Conservation (phyloP, 2,113 vertebrate genomes). For the Aepyceros melampus region DNA sequence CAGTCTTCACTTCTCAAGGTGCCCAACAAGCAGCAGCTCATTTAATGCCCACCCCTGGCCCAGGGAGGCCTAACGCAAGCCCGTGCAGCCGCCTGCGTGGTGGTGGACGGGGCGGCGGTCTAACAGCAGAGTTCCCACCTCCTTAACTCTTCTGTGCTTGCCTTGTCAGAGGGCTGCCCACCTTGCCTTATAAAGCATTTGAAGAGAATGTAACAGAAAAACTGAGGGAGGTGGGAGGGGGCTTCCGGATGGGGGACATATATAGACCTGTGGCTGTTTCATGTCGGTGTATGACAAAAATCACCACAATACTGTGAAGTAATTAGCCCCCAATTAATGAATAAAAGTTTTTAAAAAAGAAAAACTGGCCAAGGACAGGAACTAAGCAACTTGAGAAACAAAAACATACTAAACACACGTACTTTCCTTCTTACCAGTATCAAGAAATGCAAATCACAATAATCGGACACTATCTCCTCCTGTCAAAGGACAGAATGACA, state of each 20-base stretch:
- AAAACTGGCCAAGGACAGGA: background rate
- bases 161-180: background rate
- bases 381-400: background rate
- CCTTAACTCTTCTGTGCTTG: background rate
- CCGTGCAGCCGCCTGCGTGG: no score
- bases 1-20: background rate
- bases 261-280: background rate
- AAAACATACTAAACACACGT: background rate
- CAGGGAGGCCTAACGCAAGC: background rate
- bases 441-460: background rate
- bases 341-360: background rate
- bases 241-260: background rate
- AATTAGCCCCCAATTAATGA: background rate
- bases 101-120: accelerated
- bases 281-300: background rate
- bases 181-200: background rate
- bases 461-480: background rate
- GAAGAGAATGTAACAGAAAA: background rate
- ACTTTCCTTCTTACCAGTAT: background rate
- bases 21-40: background rate
- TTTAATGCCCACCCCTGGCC: background rate
- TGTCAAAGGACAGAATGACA: background rate
- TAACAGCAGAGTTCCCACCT: background rate
- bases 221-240: background rate
- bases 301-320: background rate